Evolutionary conservation across 2,797 vertebrate genomes (phyloP), one percentile per base, ranked within the genome.

Genomic region (Bradypus variegatus): DNA sequence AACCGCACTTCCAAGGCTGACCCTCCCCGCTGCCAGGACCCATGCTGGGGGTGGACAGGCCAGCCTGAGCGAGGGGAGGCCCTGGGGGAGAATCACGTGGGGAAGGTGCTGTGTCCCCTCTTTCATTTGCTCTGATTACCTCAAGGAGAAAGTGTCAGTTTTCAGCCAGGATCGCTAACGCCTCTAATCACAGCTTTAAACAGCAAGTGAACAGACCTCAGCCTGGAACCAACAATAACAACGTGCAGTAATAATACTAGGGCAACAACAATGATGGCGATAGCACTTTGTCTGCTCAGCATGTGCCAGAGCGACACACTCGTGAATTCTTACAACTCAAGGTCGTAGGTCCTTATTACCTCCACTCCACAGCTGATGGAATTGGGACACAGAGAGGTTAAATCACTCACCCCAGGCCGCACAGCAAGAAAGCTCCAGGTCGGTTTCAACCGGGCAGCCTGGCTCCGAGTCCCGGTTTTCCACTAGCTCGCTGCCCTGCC

Each of bases 261-360:
- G 16, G 6, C 55, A 5, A 19, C 55, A 5, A 55, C 6, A 18
- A 16, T 55, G 55, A 19, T 19, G 55, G 16, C 15, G 13, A 53
- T 53, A 53, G 55, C 18, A 55, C 55, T 19, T 55, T 19, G 19
- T 55, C 55, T 18, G 55, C 55, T 55, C 19, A 6, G 16, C 19
- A 16, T 55, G 38, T n/a, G n/a, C 41, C 33, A 11, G 36, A 41
- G 73, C 31, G 75, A 7, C 21, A 73, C 15, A 33, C n/a, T 23
- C 18, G 2, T 4, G 2, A 4, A 15, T 23, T 31, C 33, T 12
- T 19, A 13, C 16, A 29, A 4, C 33, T 6, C 12, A 0, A 0
- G 13, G 48, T 29, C 23, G 14, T 36, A 53, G 19, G 27, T 27
- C 25, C 48, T 60, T n/a, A 45, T 38, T 18, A 5, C 33, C 38